phyloP scores from a whole-genome alignment of 1,140 invertebrate genomes.

The Glomeris maerens region DNA sequence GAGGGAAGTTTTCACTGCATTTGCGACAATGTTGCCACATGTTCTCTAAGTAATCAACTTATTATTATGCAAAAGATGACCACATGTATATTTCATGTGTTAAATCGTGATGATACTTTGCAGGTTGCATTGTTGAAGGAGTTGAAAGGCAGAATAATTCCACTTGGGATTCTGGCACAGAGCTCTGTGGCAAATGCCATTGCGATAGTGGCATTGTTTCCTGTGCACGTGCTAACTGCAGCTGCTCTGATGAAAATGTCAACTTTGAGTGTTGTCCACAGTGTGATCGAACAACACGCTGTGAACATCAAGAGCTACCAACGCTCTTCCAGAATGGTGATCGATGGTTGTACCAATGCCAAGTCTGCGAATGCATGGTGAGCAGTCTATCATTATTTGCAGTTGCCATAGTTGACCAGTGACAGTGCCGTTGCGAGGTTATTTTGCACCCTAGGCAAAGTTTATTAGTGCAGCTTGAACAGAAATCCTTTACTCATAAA shows the following conservation, averaged over 20 bases:
- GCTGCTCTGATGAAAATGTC: conserved; percentile 37
- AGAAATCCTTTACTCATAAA: too few relatives aligned
- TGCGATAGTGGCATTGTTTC: conserved; percentile 46
- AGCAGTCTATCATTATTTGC: conserved; percentile 22
- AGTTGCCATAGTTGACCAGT: too few relatives aligned
- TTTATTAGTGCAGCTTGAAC: too few relatives aligned
- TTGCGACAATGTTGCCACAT: conserved; percentile 44
- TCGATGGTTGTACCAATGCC: conserved; percentile 75
- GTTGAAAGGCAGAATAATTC: conserved; percentile 41
- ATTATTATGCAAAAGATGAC: conserved; percentile 14
- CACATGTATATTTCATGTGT: conserved; percentile 2
- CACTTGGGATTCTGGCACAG: conserved; percentile 21
- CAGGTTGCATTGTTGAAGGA: conserved; percentile 47
- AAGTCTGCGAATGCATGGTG: conserved; percentile 76
- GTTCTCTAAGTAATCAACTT: conserved; percentile 25
- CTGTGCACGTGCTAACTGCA: conserved; percentile 44
- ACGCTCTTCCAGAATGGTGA: conserved; percentile 62
- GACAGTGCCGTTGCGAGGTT: too few relatives aligned
- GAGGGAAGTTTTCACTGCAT: conserved; percentile 64
- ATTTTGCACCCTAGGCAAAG: too few relatives aligned
- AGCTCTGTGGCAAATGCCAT: not conserved
- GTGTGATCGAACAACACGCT: conserved; percentile 52
- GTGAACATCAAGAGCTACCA: conserved; percentile 59
- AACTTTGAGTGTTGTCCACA: conserved; percentile 53
- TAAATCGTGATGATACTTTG: conserved; percentile 9